Base-by-base conservation (phyloP, 2,113 vertebrate species). In the Megaceryle maxima region DNA sequence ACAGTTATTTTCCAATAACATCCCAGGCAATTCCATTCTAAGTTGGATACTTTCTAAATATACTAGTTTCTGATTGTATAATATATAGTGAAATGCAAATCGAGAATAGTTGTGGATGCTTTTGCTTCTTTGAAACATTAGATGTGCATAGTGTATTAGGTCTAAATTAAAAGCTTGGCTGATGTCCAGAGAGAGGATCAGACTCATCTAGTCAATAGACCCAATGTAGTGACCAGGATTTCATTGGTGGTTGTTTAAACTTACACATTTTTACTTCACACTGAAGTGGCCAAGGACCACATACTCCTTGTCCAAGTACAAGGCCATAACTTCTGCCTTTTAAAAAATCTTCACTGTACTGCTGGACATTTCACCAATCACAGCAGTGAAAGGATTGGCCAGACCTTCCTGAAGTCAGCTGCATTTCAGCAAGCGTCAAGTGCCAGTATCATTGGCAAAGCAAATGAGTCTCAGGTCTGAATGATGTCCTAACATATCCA, bases 391-490 rank as follows among this genome's bases (percentile, higher is more conserved):
- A 81, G 22, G 4, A 11, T 16, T 74, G 37, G 13, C 8, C 66
- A n/a, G 9, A 18, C 6, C 33, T 81, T 33, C 3, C 14, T 35
- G 16, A 50, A 88, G 12, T 55, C 8, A n/a, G 62, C 29, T 51
- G 31, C 35, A 28, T 51, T 82, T 68, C 29, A 69, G 4, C 7
- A 50, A 72, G 14, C 35, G 82, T 93, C 63, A 67, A 62, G 21
- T 43, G 18, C 7, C 89, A 81, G 57, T 28, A 60, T 48, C 39
- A 50, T 14, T 1, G 16, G 43, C 16, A 82, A 66, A 92, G 1
- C 7, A 64, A 82, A 50, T 12, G 13, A 59, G 6, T 31, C 43
- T 88, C 0, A 0, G 20, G 25, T 10, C 31, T 43, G 19, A 72
- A 60, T 43, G 22, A 48, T 0, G 0, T 39, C 39, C 15, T 74